Base-by-base conservation (phyloP, 2,888 invertebrate species). In the Loripinus fragilis region DNA sequence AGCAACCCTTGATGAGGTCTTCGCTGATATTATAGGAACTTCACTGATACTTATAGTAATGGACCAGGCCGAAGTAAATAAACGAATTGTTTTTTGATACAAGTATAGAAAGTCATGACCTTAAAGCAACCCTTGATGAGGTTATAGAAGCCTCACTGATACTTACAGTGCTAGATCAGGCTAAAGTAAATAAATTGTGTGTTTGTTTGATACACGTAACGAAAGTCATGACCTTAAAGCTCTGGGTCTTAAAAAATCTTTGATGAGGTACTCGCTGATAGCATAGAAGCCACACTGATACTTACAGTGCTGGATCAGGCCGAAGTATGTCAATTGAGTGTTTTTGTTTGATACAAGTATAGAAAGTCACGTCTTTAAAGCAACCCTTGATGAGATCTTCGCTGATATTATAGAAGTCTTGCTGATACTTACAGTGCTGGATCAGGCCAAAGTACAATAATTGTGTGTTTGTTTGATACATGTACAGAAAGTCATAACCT, bases 61-160 rank as follows among this genome's bases (percentile, higher is more conserved):
- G 60, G 33, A 30, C 33, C 8, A 33, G 28, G 55, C 8, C 42
- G 42, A 42, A 8, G 42, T 17, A n/a, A n/a, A n/a, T n/a, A n/a
- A n/a, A n/a, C n/a, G 60, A 60, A 60, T 60, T 60, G 33, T 33
- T 33, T 60, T 33, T 60, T 60, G 33, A 30, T 60, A 52, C 52
- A 20, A 25, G 25, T 20, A 52, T 45, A 60, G 60, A 60, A 30
- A 60, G 60, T 30, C 60, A 33, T 60, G 60, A 60, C 60, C 60
- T 60, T 60, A 60, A 12, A 60, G 60, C 60, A 60, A 60, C 60
- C 60, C 60, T 30, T 10, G 33, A 12, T 20, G 60, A 60, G 23
- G 33, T 60, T 28, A 33, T 60, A 60, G 23, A 33, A 33, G 33
- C 33, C 20, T 33, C 15, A 33, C 60, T 33, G 60, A 60, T n/a